Percentiles rank a stretch among this genome's conserved stretches.
Conservation (phyloP, 2,888 invertebrate genomes). For the Malachius bipustulatus region DNA sequence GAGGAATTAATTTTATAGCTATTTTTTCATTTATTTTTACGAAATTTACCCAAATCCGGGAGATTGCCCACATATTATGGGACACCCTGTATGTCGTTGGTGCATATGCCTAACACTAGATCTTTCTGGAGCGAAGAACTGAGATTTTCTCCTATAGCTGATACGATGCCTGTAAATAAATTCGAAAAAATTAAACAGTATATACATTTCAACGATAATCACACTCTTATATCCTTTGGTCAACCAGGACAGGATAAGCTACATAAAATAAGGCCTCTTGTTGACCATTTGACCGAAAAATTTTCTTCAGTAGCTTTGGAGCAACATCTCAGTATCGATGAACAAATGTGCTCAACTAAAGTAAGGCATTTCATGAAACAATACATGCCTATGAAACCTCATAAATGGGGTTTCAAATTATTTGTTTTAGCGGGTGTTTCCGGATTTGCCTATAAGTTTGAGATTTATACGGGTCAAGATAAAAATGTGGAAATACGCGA, state of each 20-base stretch:
- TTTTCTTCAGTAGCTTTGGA: conserved; percentile 10
- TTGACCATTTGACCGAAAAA: conserved; percentile 17
- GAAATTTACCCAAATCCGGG: too few relatives aligned
- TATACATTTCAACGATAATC: conserved; percentile 26
- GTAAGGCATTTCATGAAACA: conserved; percentile 10
- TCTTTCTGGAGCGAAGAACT: conserved; percentile 19
- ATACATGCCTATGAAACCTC: conserved; percentile 22
- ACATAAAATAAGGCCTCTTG: conserved; percentile 24
- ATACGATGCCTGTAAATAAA: conserved; percentile 20
- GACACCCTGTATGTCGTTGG: too few relatives aligned
- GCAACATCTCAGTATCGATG: conserved; percentile 11
- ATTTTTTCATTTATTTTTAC: too few relatives aligned
- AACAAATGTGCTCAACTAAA: conserved; percentile 13
- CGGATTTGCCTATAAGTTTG: conserved; percentile 12
- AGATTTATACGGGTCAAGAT: conserved; percentile 13
- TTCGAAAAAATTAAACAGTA: conserved; percentile 23
- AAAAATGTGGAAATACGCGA: conserved; percentile 2
- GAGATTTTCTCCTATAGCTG: conserved; percentile 16
- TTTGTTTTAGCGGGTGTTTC: conserved; percentile 11
- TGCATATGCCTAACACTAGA: conserved; percentile 12
- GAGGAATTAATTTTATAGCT: too few relatives aligned
- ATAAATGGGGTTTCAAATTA: conserved; percentile 11
- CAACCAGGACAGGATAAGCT: conserved; percentile 23
- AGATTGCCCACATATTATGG: too few relatives aligned
- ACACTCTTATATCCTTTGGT: conserved; percentile 19